Evolutionary conservation across 2,888 invertebrate genomes (phyloP), one percentile per base, ranked within the genome.

Genomic region (Steromphala cineraria): DNA sequence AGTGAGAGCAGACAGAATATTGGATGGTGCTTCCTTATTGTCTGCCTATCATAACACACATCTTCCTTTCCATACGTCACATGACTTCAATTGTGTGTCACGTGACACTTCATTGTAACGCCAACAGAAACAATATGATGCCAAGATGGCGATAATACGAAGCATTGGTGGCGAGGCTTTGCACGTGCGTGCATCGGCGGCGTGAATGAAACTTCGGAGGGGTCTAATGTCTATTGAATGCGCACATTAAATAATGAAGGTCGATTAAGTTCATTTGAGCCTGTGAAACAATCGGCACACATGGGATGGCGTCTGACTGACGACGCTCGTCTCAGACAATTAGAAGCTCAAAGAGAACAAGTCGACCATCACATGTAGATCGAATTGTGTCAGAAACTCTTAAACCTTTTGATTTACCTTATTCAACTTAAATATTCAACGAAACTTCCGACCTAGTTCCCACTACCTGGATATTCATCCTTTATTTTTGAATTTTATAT

Each of bases 51-150:
- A 71, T 36, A 71, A 36, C 71, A 71, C 36, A 31, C 36, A 71
- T 71, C 71, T 36, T 40, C 36, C 36, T 71, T 19, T 71, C 71
- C 19, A 36, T 71, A 36, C 17, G 36, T 71, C 71, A 71, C 71
- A 36, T 71, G 71, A 17, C 36, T n/a, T 17, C 36, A 19, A 71
- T 71, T 71, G 71, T 71, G 28, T 15, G 71, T 71, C 71, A 71
- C 71, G 40, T 71, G 71, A 71, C 71, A 40, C 71, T 31, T 71
- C 71, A 71, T 71, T 71, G 71, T 71, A 40, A n/a, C 15, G 40
- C n/a, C 71, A n/a, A 15, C 19, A 31, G 3, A 36, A 71, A 71
- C 71, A 71, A 28, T 71, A 71, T 71, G 71, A 36, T 71, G 71
- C 71, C 15, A 36, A 31, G 71, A 71, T 71, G 71, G 71, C 36